Evolutionary conservation across 2,797 vertebrate genomes (phyloP).

Genomic region (Mormyrops boulengeri): DNA sequence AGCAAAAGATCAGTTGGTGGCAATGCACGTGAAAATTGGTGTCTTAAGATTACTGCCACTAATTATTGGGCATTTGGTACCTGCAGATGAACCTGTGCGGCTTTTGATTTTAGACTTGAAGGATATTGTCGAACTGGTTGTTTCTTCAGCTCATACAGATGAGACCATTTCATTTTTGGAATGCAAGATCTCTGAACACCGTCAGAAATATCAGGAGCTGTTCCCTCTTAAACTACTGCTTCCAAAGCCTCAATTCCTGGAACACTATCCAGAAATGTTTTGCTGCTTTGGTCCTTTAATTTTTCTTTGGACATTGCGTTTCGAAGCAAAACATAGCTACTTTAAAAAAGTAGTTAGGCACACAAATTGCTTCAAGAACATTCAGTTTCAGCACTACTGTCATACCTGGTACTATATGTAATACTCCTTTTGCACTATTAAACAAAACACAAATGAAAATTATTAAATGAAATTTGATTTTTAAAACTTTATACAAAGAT

Average conservation of each 20-base stretch:
- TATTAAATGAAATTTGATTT: too few species aligned
- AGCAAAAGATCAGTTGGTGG: neutral
- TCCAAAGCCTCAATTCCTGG: slow-evolving; percentile 23
- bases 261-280: slow-evolving; percentile 25
- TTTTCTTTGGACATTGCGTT: slow-evolving; percentile 15
- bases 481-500: too few species aligned
- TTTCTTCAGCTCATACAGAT: slow-evolving; percentile 14
- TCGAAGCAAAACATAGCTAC: slow-evolving; percentile 14
- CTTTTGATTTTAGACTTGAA: slow-evolving; percentile 5
- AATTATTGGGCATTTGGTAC: slow-evolving; percentile 18
- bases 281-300: slow-evolving; percentile 17
- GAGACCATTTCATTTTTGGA: slow-evolving; percentile 19
- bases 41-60: slow-evolving; percentile 19
- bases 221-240: slow-evolving; percentile 6
- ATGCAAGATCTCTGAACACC: slow-evolving; percentile 19
- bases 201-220: slow-evolving; percentile 11
- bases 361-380: slow-evolving; percentile 18
- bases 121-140: slow-evolving; percentile 9
- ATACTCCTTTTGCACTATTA: neutral
- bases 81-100: slow-evolving; percentile 21
- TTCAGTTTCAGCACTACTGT: neutral
- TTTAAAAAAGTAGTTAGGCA: slow-evolving; percentile 22
- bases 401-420: neutral
- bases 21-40: slow-evolving; percentile 13
- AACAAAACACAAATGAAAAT: too few species aligned